A percentile compares a stretch with the other conserved stretches of the same genome.
Evolutionary conservation across 92 coral and sea anemone species (phyloP).

Genomic region (Umimayanthus chanpuru): DNA sequence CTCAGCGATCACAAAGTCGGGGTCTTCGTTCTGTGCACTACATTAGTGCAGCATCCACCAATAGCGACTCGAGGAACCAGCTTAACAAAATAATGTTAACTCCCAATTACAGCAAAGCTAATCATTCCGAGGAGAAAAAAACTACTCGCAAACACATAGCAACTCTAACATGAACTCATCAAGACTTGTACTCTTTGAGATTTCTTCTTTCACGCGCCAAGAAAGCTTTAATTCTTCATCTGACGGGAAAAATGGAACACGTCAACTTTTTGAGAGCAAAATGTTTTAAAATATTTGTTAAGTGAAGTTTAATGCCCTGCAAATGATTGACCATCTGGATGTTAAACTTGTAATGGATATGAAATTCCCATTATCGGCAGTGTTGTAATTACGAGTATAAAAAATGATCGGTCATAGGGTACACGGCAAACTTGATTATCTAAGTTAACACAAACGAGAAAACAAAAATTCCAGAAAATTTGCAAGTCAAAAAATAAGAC

Average conservation of each 20-base stretch:
- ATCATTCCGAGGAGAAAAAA: background rate
- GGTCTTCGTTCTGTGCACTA: constrained; percentile 16
- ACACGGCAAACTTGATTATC: constrained; percentile 23
- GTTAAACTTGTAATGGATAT: constrained; percentile 24
- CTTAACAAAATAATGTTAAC: constrained; percentile 37
- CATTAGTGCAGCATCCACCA: constrained; percentile 9
- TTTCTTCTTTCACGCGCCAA: background rate
- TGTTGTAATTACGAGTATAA: constrained; percentile 13
- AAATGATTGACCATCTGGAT: constrained; percentile 37
- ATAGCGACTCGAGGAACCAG: background rate
- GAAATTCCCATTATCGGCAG: constrained; percentile 2
- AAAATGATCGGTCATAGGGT: background rate
- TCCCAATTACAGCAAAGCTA: constrained; percentile 23
- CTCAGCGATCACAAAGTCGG: constrained; percentile 46
- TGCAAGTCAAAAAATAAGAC: constrained; percentile 35
- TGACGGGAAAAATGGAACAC: background rate
- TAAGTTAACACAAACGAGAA: constrained; percentile 28
- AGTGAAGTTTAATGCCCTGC: constrained; percentile 34
- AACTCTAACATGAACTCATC: background rate
- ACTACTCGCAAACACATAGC: background rate
- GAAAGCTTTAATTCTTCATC: background rate
- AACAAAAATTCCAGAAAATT: constrained; percentile 7
- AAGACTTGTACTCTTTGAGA: background rate
- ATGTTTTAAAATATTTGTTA: constrained; percentile 14
- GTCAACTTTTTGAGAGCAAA: background rate